Conservation (phyloP, 2,797 vertebrate species). For the Aselliscus stoliczkanus region DNA sequence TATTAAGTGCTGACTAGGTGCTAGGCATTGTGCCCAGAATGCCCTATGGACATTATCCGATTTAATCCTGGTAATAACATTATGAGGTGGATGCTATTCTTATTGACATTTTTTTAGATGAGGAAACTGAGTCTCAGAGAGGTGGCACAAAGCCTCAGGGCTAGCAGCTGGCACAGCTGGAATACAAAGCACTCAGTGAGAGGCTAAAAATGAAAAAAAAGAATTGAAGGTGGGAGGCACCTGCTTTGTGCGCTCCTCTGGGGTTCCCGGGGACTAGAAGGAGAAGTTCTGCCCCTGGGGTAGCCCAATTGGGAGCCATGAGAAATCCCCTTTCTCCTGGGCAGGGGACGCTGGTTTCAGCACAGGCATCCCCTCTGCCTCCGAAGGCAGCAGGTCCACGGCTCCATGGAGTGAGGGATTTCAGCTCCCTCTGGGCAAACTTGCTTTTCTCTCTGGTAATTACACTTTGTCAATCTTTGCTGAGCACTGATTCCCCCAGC, state of each 20-base stretch:
- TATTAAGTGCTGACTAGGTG: not conserved
- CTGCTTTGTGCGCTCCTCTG: not conserved
- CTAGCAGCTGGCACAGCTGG: not conserved
- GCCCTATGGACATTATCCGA: not conserved
- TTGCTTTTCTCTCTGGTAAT: slow-evolving; percentile 26
- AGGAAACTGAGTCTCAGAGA: not conserved
- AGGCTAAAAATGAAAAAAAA: not conserved
- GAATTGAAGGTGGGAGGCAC: not conserved
- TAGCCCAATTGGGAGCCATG: not conserved
- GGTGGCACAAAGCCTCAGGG: not conserved
- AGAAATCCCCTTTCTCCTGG: not conserved
- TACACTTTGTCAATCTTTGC: not conserved
- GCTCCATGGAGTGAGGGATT: not conserved
- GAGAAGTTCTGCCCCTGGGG: not conserved
- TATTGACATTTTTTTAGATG: not conserved
- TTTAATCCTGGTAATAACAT: not conserved
- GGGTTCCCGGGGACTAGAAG: not conserved
- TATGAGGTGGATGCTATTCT: not conserved
- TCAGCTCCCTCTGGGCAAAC: not conserved
- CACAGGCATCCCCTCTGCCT: not conserved
- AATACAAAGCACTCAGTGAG: not conserved
- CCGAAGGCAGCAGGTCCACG: not conserved
- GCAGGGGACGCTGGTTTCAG: not conserved
- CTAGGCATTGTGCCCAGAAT: not conserved
- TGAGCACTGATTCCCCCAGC: not conserved